Base-by-base conservation (phyloP, 2,113 vertebrate genomes). In the Nibea albiflora region DNA sequence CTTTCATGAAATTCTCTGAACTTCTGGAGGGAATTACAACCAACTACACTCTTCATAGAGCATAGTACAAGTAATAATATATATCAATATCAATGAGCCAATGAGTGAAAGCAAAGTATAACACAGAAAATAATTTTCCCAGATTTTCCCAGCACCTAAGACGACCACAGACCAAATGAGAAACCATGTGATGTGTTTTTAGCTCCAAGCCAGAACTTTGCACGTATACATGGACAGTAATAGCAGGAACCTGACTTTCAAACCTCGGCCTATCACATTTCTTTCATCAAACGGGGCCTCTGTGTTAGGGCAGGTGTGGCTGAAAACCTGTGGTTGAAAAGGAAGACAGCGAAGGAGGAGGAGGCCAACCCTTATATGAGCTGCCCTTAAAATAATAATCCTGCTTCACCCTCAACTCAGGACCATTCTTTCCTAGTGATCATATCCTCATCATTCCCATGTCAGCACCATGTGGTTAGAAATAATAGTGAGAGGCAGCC, bases 291-390 rank as follows among this genome's bases (percentile, higher is more conserved):
- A 92, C 77, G 58, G 52, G 76, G 62, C 76, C 78, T 90, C 83
- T 92, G 88, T 92, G 84, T 89, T 62, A 10, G 63, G 35, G 64
- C 85, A 91, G 87, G 90, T 90, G 84, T 90, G 91, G 83, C 78
- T 88, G 85, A 76, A 91, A 90, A 84, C 71, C 68, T 87, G 86
- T 65, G 87, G 88, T 85, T 90, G 28, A 88, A 79, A 83, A 77
- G 53, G 70, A 84, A 74, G 83, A 68, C 47, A 67, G 75, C 44
- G 11, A 58, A 68, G 72, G 70, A 64, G 63, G 60, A 22, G 68
- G 77, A 81, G 81, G 73, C 74, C 83, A 67, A 58, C 46, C 47
- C 71, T 80, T 62, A 61, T 61, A 68, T 56, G 76, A 66, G 80
- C 78, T 73, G 70, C 49, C 60, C 84, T 81, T 90, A 71, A 85